Base-by-base conservation (phyloP, 2,113 vertebrate species). In the Chlorodrepanis virens region DNA sequence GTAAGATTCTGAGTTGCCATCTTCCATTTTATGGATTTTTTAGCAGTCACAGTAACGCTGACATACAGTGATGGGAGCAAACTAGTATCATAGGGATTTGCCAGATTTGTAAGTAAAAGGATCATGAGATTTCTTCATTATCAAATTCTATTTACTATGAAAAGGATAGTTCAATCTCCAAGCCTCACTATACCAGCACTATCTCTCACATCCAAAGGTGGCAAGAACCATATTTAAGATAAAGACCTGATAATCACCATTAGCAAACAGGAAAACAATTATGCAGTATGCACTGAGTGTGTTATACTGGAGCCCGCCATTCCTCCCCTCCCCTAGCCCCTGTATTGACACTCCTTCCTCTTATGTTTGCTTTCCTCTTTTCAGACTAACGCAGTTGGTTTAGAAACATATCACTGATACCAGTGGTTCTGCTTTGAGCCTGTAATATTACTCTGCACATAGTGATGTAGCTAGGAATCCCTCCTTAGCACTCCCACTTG, bases 201-300 rank as follows among this genome's bases (percentile, higher is more conserved):
- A 16, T 50, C 42, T 83, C 67, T 89, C 1, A 1, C 27, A 87
- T 71, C 69, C 83, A 91, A 82, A 80, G 68, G 70, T 90, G 79
- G 39, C 79, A 92, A 93, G 68, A 93, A 86, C 27, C 54, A 78
- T 75, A 91, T 94, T 90, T 88, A 88, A 97, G 90, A 96, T 94
- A 86, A 94, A 87, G 54, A 77, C 59, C 60, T 63, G 59, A 93
- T 67, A 88, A 87, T 72, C 78, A 76, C 12, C 63, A 86, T 77
- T 82, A 65, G 67, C 89, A 95, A 94, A 96, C 39, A 97, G 50
- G 68, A 92, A 92, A 93, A 96, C 49, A 91, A 86, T 83, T 80
- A 90, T 37, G 47, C 54, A 91, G 67, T 91, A 80, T 74, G 78
- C 42, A 59, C 45, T 50, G 61, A 92, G 77, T 61, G n/a, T 82